phyloP scores from a whole-genome alignment of 2,113 vertebrate species.

The Bambusicola thoracicus region DNA sequence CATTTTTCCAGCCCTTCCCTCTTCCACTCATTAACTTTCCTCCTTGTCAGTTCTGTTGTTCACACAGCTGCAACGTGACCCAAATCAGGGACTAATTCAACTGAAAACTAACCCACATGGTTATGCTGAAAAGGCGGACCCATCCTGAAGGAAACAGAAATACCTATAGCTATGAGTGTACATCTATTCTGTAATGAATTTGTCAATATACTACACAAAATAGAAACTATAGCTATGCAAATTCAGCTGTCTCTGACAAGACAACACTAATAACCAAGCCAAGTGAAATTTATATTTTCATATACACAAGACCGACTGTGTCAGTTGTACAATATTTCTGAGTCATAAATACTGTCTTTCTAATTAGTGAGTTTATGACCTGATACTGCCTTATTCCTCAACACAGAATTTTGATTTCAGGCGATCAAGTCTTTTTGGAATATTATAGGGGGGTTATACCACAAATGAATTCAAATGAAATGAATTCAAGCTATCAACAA shows the following conservation, averaged over 20 bases:
- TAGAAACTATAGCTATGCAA: not conserved
- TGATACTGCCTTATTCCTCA: not conserved
- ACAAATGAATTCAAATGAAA: not conserved
- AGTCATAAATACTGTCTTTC: not conserved
- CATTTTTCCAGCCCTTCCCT: not conserved
- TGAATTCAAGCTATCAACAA: not conserved
- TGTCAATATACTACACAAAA: not conserved
- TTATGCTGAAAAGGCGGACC: not conserved
- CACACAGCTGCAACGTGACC: not conserved
- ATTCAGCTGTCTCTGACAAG: not conserved
- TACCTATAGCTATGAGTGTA: not conserved
- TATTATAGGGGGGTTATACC: not conserved
- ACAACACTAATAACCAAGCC: not conserved
- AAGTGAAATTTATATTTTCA: not conserved
- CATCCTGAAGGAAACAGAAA: not conserved
- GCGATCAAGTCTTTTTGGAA: not conserved
- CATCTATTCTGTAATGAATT: not conserved
- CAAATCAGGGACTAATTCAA: not conserved
- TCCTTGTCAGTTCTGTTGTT: not conserved
- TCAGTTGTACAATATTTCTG: not conserved
- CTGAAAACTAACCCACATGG: not conserved
- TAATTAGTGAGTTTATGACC: not conserved
- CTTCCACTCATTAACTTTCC: fast-evolving
- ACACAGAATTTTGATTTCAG: not conserved
- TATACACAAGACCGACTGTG: not conserved